Evolutionary conservation across 2,113 vertebrate genomes (phyloP), one percentile per base, ranked within the genome.

Genomic region (Megaleporinus macrocephalus): DNA sequence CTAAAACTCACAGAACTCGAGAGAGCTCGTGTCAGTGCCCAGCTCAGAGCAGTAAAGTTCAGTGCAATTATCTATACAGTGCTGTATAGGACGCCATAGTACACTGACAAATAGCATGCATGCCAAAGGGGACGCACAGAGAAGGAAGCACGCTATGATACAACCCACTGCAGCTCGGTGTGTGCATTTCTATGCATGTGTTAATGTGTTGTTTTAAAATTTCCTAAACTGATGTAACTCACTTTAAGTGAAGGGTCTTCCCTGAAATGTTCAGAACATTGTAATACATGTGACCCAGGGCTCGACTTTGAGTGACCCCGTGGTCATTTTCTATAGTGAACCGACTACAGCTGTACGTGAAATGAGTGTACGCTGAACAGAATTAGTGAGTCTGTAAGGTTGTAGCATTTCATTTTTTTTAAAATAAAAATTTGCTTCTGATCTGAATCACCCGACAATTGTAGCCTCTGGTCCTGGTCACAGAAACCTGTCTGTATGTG

Each of bases 31-130:
- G 82, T 80, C 30, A 80, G 36, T 76, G 85, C 87, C 83, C 84
- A 87, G 78, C 86, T 81, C 83, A 85, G 89, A 84, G 84, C 83
- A 88, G 86, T 89, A 89, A 83, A 86, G 89, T 91, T 93, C 91
- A 93, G 93, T 95, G 94, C 92, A 93, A 92, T 91, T 72, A 89
- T 91, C 90, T 91, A 88, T 91, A 92, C 92, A 89, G 90, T 89
- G 88, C 88, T 88, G 88, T 92, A 89, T 91, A 90, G 90, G 87
- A 90, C 90, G 84, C 90, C 86, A 89, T 90, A 90, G 88, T 88
- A 88, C 90, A 92, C 85, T 89, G 90, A 90, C 87, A 88, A 84
- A 91, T 53, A 69, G 89, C 92, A 93, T 93, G 92, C 93, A 93
- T 91, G 92, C 91, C 91, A 88, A 89, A 90, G 85, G 84, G 55